phyloP scores from a whole-genome alignment of 2,888 invertebrate genomes.

The Drosophila anceps region DNA sequence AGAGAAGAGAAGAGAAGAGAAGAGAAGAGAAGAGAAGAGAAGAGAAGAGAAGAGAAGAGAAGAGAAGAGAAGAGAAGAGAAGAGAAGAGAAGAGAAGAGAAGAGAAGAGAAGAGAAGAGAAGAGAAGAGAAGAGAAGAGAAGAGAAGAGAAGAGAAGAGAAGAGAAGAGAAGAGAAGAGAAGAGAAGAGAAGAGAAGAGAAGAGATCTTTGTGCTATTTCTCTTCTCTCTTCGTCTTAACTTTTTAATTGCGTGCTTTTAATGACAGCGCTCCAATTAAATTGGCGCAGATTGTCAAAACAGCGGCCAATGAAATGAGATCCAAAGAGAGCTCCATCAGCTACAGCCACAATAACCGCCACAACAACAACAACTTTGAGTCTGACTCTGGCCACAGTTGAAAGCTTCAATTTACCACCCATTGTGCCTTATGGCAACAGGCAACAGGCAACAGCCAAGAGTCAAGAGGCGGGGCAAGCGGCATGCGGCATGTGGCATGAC shows the following conservation, averaged over 20 bases:
- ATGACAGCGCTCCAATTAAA: slow-evolving; percentile 82
- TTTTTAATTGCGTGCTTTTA: slow-evolving; percentile 78
- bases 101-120: too few relatives aligned
- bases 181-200: too few relatives aligned
- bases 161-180: too few relatives aligned
- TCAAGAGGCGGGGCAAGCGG: slow-evolving; percentile 1
- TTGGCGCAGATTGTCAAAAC: slow-evolving; percentile 76
- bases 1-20: too few relatives aligned
- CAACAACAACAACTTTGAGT: slow-evolving; percentile 15
- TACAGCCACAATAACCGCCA: slow-evolving; percentile 11
- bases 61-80: too few relatives aligned
- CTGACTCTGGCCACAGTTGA: slow-evolving; percentile 56
- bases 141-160: neutral
- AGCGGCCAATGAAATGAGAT: slow-evolving; percentile 75
- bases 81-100: too few relatives aligned
- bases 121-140: too few relatives aligned
- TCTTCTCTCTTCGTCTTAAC: slow-evolving; percentile 5
- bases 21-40: too few relatives aligned
- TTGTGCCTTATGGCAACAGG: slow-evolving; percentile 72
- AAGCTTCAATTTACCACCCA: slow-evolving; percentile 82
- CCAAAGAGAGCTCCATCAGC: slow-evolving; percentile 30
- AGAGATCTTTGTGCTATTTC: neutral
- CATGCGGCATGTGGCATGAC: slow-evolving; percentile 5
- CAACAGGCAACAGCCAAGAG: slow-evolving; percentile 20
- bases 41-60: too few relatives aligned